These are phyloP conservation scores for Astreopora myriophthalma DNA, from an alignment of 64 coral and sea anemone genomes.

Conservation along the genomic window DNA sequence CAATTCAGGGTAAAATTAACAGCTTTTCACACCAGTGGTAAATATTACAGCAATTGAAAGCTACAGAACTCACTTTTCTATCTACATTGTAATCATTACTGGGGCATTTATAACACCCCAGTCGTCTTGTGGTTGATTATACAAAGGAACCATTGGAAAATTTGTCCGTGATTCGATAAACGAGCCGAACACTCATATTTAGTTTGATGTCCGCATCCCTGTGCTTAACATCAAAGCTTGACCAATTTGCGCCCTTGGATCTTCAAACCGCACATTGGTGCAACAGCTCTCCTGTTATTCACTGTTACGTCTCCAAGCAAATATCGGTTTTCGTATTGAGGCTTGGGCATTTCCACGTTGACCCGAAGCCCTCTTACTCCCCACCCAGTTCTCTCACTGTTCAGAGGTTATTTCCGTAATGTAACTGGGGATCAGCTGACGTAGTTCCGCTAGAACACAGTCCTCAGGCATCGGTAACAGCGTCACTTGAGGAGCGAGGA, in stretches of 20 bases:
- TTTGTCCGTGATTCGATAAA: neutral
- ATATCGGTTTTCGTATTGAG: neutral
- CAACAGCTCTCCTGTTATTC: neutral
- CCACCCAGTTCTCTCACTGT: neutral
- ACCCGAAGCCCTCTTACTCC: too few relatives aligned
- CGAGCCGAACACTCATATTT: neutral
- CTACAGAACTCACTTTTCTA: neutral
- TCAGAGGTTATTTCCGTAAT: slow-evolving; percentile 52
- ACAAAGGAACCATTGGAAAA: neutral
- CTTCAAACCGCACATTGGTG: neutral
- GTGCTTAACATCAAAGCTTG: neutral
- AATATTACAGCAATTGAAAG: neutral
- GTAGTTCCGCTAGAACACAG: slow-evolving; percentile 67
- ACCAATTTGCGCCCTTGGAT: neutral
- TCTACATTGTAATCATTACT: neutral
- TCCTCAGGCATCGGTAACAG: slow-evolving; percentile 76
- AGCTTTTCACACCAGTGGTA: neutral
- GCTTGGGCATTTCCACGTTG: neutral
- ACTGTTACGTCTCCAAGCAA: neutral
- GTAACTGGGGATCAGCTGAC: slow-evolving; percentile 61
- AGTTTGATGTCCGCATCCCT: neutral
- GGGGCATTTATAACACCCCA: neutral
- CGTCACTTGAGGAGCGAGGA: slow-evolving; percentile 67
- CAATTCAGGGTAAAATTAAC: neutral
- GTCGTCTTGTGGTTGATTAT: neutral